Base-by-base conservation (phyloP, 2,888 invertebrate genomes). In the Diabrotica balteata region DNA sequence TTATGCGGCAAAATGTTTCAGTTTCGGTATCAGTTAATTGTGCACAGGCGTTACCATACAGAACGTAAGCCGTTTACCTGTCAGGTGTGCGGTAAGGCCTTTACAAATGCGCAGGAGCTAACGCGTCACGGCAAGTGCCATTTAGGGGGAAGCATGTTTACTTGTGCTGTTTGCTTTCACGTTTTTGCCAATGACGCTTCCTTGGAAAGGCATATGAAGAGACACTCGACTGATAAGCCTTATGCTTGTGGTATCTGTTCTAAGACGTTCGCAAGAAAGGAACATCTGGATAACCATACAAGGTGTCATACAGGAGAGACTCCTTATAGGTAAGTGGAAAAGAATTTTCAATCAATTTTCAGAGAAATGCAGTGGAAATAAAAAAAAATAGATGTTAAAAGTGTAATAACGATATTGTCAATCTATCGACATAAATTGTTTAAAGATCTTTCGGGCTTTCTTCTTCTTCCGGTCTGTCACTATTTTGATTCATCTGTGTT, bases 1-100 rank as follows among this genome's bases (percentile, higher is more conserved):
- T 89, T 94, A 69, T 94, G 94, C 78, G 93, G 93, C 61, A 94
- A 94, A 85, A 91, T 93, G 85, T 94, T 94, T 84, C 93, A 93
- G 79, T 94, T 92, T 83, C 90, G 94, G 67, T 94, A 95, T 84
- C 94, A 94, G 81, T 87, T 94, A 68, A 94, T 94, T 77, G 94
- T 94, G 52, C 94, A 95, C 59, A 75, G 93, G 79, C 89, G 94
- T 76, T 94, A 94, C 84, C 95, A 95, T 79, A 93, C 91, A 52
- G 94, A 94, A 84, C 88, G 91, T 74, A 94, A 94, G 82, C 94
- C 94, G 53, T 94, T 93, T 80, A 92, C 93, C 69, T 89, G 89
- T 76, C 88, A 87, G 68, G 93, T 94, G 50, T 94, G 94, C 80
- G 94, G 94, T 44, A 92, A 93, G 78, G 93, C 93, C 32, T 94